Base-by-base conservation (phyloP, 2,888 invertebrate genomes). In the Caenorhabditis angaria region DNA sequence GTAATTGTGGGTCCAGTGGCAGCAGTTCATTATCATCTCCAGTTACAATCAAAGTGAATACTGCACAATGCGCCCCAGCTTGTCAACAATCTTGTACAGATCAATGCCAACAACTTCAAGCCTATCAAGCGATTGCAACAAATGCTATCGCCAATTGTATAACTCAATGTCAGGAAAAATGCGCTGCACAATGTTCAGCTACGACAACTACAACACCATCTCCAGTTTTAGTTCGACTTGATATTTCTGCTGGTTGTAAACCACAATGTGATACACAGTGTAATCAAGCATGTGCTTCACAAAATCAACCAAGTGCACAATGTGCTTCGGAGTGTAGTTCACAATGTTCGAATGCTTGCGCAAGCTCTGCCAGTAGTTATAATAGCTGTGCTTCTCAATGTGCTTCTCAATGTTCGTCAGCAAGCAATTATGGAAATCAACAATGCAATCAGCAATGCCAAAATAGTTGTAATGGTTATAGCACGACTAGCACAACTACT, bases 401-500 rank as follows among this genome's bases (percentile, higher is more conserved):
- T 35, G 66, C 60, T 29, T 32, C 56, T 2, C 71, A 71, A 35
- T 70, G 70, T 59, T 61, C 69, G 3, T 24, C 55, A 28, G 20
- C 54, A 12, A 59, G 53, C 28, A 22, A 28, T 32, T 35, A 47
- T 48, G 41, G 53, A 48, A 66, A 50, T 48, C 71, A 71, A 27
- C 71, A 71, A 41, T 67, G 66, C 35, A 62, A 71, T n/a, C 63
- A 71, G 35, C 57, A 65, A 29, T 71, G 71, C 51, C 70, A 70
- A 50, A 55, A 20, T 20, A 25, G 51, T 55, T 24, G 24, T 27
- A 5, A 41, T 5, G n/a, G 51, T 24, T 8, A 48, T 12, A 5
- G 22, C 4, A 20, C 51, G 4, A 51, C 25, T 10, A 51, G 8
- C 8, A 54, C 54, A 5, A 54, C 27, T 2, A 25, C 54, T 12